phyloP scores from a whole-genome alignment of 1,140 invertebrate species.

The Akabosia matsudoensis region DNA sequence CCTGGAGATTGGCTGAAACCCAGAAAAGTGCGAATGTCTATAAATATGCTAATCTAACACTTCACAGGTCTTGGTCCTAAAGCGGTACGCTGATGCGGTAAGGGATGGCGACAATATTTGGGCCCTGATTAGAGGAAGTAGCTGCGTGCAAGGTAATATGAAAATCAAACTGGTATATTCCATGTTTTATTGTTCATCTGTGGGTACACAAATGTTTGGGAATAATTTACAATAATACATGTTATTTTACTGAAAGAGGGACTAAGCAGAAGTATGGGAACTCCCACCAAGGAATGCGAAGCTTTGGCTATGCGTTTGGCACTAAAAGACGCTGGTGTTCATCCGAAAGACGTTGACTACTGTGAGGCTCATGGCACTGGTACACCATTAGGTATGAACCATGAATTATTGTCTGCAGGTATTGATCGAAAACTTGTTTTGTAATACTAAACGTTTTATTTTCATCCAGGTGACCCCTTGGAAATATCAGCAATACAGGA shows the following conservation, averaged over 20 bases:
- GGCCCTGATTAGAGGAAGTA: neutral
- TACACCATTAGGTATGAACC: constrained; percentile 2
- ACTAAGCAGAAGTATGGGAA: neutral
- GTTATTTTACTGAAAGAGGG: no score
- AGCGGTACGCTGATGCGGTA: neutral
- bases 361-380: constrained; percentile 4
- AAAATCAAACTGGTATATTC: no score
- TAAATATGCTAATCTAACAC: neutral
- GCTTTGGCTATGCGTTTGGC: constrained; percentile 6
- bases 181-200: no score
- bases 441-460: no score
- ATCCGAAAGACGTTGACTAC: neutral
- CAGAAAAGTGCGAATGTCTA: no score
- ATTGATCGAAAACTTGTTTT: no score
- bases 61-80: neutral
- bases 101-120: neutral
- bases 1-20: no score
- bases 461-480: neutral
- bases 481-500: constrained; percentile 1
- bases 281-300: constrained; percentile 7
- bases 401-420: no score
- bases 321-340: neutral
- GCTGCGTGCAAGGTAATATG: constrained; percentile 11
- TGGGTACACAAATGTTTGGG: no score
- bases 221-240: no score